Percentiles rank a stretch among this genome's conserved stretches.
These are phyloP conservation scores for Melitaea athalia DNA, from an alignment of 2,888 invertebrate genomes.

Conservation along the genomic window DNA sequence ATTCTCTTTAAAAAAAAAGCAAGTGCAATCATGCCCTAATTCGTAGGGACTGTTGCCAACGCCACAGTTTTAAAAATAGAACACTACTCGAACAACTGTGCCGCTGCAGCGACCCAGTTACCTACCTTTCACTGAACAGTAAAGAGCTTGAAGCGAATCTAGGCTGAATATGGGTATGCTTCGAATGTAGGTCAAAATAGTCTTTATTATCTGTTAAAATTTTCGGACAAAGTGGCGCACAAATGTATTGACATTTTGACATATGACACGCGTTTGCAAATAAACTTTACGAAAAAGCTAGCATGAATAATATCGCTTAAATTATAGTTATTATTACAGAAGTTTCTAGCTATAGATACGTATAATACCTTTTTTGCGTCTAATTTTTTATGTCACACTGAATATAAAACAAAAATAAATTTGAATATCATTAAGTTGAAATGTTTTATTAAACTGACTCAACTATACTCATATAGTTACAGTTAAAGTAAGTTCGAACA, in stretches of 20 bases:
- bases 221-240: neutral
- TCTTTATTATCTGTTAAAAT: conserved; percentile 12
- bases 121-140: conserved; percentile 32
- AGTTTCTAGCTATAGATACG: too few relatives aligned
- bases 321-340: too few relatives aligned
- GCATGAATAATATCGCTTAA: neutral
- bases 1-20: conserved; percentile 5
- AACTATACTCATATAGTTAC: too few relatives aligned
- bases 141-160: conserved; percentile 39
- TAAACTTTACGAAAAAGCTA: neutral
- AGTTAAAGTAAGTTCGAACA: too few relatives aligned
- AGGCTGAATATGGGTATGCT: conserved; percentile 12
- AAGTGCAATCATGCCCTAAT: conserved; percentile 41
- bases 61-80: conserved; percentile 51
- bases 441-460: too few relatives aligned
- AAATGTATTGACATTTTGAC: neutral
- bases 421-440: too few relatives aligned
- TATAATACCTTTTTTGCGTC: too few relatives aligned
- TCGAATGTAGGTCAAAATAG: conserved; percentile 23
- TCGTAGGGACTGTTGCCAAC: conserved; percentile 48
- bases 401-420: too few relatives aligned
- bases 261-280: neutral
- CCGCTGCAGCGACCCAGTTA: conserved; percentile 45
- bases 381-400: too few relatives aligned
- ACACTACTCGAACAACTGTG: conserved; percentile 37